Percentiles rank a stretch among this genome's conserved stretches.
phyloP scores from a whole-genome alignment of 2,797 vertebrate species.

The Triplophysa yarkandensis region DNA sequence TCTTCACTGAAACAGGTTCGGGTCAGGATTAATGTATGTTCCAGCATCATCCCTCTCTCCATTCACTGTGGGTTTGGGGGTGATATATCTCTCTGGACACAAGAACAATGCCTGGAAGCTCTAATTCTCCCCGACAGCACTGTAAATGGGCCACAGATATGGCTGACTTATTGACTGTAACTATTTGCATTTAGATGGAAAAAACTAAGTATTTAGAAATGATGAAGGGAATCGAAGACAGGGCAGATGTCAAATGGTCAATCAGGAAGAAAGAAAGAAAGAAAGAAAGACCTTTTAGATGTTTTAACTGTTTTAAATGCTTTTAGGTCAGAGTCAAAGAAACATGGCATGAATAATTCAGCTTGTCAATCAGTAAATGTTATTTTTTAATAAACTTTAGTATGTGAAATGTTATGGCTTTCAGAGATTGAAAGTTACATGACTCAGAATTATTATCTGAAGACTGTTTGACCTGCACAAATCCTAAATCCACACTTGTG shows the following conservation, averaged over 20 bases:
- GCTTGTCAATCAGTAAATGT: background rate
- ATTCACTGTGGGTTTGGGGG: constrained; percentile 50
- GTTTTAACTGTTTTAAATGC: no score
- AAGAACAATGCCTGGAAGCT: constrained; percentile 57
- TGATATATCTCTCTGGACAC: constrained; percentile 52
- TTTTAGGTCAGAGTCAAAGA: background rate
- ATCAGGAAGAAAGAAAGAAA: background rate
- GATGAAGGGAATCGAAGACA: constrained; percentile 22
- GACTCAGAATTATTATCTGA: constrained; percentile 22
- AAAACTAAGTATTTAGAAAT: constrained; percentile 44
- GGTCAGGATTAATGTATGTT: background rate
- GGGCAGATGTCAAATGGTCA: constrained; percentile 8
- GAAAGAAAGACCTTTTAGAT: background rate
- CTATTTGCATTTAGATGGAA: constrained; percentile 79
- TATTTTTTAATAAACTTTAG: constrained; percentile 2
- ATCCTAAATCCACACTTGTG: constrained; percentile 14
- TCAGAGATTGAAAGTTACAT: background rate
- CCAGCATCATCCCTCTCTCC: constrained; percentile 44
- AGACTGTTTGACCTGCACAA: constrained; percentile 13
- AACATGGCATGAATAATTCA: no score
- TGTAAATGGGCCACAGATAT: constrained; percentile 56
- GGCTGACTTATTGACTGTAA: constrained; percentile 54
- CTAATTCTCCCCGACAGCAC: constrained; percentile 52
- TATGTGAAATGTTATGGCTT: constrained; percentile 9
- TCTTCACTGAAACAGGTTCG: background rate